Evolutionary conservation across 2,113 vertebrate genomes (phyloP).

Genomic region (Gallinago media): DNA sequence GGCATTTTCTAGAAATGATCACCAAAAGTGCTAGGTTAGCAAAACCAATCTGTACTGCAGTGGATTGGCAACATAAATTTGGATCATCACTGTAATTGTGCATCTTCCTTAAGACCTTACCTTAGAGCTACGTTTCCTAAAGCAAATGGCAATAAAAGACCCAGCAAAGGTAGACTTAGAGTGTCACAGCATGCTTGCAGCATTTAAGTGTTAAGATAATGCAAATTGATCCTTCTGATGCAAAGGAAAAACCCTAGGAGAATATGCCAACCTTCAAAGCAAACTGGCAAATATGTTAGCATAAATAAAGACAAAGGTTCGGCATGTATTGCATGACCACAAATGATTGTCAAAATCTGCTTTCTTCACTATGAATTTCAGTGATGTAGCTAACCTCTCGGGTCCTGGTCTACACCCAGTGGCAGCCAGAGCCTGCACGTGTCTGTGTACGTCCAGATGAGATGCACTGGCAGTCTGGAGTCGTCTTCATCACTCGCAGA

Average conservation of each 20-base stretch:
- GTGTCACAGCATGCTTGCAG: background rate
- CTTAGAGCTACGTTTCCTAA: background rate
- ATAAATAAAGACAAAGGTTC: background rate
- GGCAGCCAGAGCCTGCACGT: background rate
- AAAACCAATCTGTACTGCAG: background rate
- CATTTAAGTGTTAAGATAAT: background rate
- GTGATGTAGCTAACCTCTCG: background rate
- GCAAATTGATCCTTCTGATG: background rate
- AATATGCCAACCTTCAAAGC: background rate
- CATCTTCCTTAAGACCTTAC: background rate
- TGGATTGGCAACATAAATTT: background rate
- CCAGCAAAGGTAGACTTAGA: background rate
- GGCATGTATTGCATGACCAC: accelerated
- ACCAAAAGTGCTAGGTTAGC: background rate
- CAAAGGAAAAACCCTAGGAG: background rate
- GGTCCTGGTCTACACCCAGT: background rate
- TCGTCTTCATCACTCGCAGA: accelerated
- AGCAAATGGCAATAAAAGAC: background rate
- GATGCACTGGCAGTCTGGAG: background rate
- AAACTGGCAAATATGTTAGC: background rate
- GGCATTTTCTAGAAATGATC: background rate
- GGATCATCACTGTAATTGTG: background rate
- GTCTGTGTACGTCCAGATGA: background rate
- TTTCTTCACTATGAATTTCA: background rate
- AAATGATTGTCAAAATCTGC: background rate